These are phyloP conservation scores for Nannoperca obscura DNA, from an alignment of 2,797 vertebrate genomes.

Conservation along the genomic window DNA sequence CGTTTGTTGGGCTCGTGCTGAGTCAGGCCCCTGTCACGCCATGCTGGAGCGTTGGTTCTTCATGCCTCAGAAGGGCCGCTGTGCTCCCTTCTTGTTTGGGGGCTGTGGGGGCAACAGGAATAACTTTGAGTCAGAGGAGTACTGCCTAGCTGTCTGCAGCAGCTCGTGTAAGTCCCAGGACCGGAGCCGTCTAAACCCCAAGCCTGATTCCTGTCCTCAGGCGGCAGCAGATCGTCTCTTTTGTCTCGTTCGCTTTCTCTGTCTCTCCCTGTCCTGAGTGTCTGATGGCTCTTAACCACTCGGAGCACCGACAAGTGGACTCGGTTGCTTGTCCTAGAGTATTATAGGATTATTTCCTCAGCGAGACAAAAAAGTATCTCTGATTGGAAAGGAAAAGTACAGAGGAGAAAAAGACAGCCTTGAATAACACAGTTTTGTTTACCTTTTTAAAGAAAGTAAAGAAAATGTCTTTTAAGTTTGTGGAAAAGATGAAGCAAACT, in stretches of 20 bases:
- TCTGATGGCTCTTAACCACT: slow-evolving; percentile 58
- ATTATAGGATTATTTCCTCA: slow-evolving; percentile 17
- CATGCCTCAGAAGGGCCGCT: slow-evolving; percentile 91
- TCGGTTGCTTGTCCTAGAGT: slow-evolving; percentile 5
- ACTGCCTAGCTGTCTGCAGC: slow-evolving; percentile 98
- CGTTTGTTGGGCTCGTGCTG: slow-evolving; percentile 96
- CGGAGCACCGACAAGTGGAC: slow-evolving; percentile 49
- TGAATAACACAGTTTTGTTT: neutral
- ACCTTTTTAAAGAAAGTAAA: neutral
- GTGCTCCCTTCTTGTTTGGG: slow-evolving; percentile 97
- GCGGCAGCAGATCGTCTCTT: slow-evolving; percentile 50
- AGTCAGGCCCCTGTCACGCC: slow-evolving; percentile 92
- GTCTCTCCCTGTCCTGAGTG: slow-evolving; percentile 31
- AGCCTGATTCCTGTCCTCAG: slow-evolving; percentile 63
- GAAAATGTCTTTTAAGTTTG: neutral
- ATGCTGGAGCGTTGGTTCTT: slow-evolving; percentile 98
- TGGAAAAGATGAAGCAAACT: slow-evolving; percentile 7
- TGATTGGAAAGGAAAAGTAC: slow-evolving; percentile 1
- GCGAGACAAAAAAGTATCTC: slow-evolving; percentile 7
- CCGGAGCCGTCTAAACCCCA: slow-evolving; percentile 21
- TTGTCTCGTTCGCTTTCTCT: slow-evolving; percentile 32
- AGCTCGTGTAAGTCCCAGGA: slow-evolving; percentile 94
- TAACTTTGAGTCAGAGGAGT: slow-evolving; percentile 99
- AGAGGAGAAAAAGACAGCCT: neutral
- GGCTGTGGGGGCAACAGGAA: slow-evolving; percentile 99